Conservation (phyloP, 2,113 vertebrate species). For the Paradoxurus hermaphroditus region DNA sequence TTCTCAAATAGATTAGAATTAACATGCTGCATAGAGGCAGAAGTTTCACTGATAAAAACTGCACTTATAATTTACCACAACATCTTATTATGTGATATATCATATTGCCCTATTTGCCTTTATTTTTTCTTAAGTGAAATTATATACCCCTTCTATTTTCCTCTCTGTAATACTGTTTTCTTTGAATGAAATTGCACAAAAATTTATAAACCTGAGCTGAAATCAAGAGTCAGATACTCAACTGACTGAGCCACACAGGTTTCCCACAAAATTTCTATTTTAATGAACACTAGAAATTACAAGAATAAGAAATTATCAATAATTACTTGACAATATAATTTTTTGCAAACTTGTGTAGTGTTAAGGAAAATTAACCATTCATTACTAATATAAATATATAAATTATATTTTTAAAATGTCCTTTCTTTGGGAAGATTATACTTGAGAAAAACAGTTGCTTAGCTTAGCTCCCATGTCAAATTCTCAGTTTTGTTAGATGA, state of each 20-base stretch:
- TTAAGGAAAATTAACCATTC: neutral
- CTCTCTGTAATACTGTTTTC: neutral
- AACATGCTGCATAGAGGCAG: neutral
- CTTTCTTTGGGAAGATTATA: neutral
- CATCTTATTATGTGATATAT: constrained; percentile 25
- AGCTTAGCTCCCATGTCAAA: neutral
- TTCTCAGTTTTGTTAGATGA: neutral
- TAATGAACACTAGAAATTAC: neutral
- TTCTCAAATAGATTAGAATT: constrained; percentile 33
- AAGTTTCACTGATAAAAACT: constrained; percentile 38
- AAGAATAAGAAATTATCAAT: too few species aligned
- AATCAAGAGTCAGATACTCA: too few species aligned
- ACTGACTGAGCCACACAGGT: too few species aligned
- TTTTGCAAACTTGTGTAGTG: neutral
- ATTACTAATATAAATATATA: neutral
- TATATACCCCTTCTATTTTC: neutral
- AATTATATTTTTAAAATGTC: neutral
- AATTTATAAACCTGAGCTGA: neutral
- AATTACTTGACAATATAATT: neutral
- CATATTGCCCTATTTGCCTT: neutral
- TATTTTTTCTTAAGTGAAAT: constrained; percentile 43
- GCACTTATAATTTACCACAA: neutral
- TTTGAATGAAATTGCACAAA: neutral
- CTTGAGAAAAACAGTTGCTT: neutral
- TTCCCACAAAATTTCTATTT: neutral